These are phyloP conservation scores for Semaprochilodus insignis DNA, from an alignment of 2,797 vertebrate genomes.

Conservation along the genomic window DNA sequence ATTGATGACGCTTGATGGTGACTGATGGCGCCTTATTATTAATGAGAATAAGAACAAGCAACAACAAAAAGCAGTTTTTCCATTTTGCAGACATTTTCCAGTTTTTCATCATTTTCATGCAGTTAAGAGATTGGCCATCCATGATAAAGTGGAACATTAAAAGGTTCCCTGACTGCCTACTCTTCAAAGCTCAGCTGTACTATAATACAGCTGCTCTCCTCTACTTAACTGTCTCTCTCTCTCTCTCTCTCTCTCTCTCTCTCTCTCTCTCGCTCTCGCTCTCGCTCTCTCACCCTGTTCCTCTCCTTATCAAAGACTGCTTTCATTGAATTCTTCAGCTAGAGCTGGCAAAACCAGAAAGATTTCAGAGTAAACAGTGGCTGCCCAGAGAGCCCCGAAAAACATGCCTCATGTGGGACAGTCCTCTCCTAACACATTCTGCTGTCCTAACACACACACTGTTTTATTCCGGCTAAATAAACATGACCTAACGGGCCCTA, in stretches of 20 bases:
- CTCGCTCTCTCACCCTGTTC: neutral
- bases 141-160: conserved; percentile 52
- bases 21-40: no score
- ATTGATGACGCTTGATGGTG: no score
- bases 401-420: neutral
- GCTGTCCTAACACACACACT: neutral
- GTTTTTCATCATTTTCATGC: neutral
- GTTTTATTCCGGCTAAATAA: conserved; percentile 42
- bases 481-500: conserved; percentile 24
- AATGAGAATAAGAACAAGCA: no score
- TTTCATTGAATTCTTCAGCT: conserved; percentile 15
- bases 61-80: no score
- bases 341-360: conserved; percentile 24
- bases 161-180: conserved; percentile 36
- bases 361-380: neutral
- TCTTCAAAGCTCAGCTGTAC: conserved; percentile 42
- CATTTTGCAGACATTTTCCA: no score
- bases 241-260: neutral
- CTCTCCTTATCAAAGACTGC: conserved; percentile 22
- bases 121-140: conserved; percentile 18
- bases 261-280: no score
- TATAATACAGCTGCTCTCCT: conserved; percentile 34
- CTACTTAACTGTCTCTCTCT: neutral
- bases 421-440: neutral
- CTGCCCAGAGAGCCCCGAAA: neutral